Percentiles rank a stretch among this genome's conserved stretches.
phyloP scores from a whole-genome alignment of 1,140 invertebrate species.

The Drosophila athabasca region DNA sequence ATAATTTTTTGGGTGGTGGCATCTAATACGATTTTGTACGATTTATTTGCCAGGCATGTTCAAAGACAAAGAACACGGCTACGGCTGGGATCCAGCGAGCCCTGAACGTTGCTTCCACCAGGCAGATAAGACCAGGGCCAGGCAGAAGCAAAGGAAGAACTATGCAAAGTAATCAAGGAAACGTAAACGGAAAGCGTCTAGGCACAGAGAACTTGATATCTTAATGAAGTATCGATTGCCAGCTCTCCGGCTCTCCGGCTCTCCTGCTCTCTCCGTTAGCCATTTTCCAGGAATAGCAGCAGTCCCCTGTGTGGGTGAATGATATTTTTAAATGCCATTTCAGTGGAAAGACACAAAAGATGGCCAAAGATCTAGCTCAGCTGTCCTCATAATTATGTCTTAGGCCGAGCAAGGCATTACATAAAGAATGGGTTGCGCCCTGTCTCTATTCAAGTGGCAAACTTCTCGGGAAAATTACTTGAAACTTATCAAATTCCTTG shows the following conservation, averaged over 20 bases:
- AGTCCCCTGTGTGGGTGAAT: slow-evolving; percentile 15
- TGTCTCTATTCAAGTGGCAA: not conserved
- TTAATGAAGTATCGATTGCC: slow-evolving; percentile 83
- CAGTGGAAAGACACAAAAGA: slow-evolving; percentile 52
- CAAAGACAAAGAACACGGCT: slow-evolving; percentile 64
- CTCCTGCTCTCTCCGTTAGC: no score
- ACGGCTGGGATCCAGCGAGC: slow-evolving; percentile 8
- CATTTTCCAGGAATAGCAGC: no score
- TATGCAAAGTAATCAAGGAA: slow-evolving; percentile 83
- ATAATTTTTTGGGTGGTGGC: slow-evolving; percentile 54
- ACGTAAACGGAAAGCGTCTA: slow-evolving; percentile 83
- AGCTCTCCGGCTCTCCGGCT: slow-evolving; percentile 2
- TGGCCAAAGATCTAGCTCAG: slow-evolving; percentile 18
- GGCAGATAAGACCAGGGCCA: slow-evolving; percentile 53
- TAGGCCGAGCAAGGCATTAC: slow-evolving; percentile 19
- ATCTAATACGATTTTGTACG: slow-evolving; percentile 71
- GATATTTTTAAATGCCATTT: slow-evolving; percentile 79
- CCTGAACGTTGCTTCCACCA: slow-evolving; percentile 41
- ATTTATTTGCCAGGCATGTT: slow-evolving; percentile 72
- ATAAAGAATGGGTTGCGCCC: not conserved
- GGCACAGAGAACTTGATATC: slow-evolving; percentile 80
- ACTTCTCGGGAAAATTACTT: slow-evolving; percentile 28
- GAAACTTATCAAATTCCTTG: slow-evolving; percentile 38
- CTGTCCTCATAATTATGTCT: slow-evolving; percentile 46
- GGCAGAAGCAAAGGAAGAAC: slow-evolving; percentile 49